Evolutionary conservation across 2,797 vertebrate species (phyloP).

Genomic region (Mus minutoides): DNA sequence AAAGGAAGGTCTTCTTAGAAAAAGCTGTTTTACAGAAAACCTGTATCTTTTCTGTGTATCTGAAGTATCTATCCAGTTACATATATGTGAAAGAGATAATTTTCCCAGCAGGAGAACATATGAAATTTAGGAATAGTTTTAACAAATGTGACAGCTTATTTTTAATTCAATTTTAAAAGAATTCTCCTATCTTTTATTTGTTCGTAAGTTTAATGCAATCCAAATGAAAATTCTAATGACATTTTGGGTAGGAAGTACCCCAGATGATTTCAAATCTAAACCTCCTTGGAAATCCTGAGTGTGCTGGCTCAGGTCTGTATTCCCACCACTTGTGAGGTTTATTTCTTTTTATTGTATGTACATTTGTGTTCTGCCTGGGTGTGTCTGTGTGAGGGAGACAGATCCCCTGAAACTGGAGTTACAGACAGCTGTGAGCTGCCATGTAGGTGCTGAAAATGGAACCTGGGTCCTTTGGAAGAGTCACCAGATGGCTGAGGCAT

Average conservation of each 20-base stretch:
- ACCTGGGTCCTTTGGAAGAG: background rate
- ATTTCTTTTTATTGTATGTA: background rate
- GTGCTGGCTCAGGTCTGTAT: background rate
- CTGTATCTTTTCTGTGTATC: background rate
- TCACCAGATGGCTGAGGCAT: too few species aligned
- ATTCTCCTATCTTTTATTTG: slow-evolving; percentile 12
- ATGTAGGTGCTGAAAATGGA: background rate
- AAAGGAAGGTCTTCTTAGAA: slow-evolving; percentile 57
- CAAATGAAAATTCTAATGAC: slow-evolving; percentile 41
- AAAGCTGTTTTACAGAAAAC: slow-evolving; percentile 20
- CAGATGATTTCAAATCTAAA: slow-evolving; percentile 55
- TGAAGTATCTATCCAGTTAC: background rate
- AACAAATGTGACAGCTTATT: background rate
- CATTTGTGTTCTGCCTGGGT: background rate
- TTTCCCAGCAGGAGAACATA: background rate
- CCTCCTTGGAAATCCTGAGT: background rate
- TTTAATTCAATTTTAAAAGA: background rate
- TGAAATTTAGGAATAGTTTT: slow-evolving; percentile 15
- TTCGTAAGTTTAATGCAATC: slow-evolving; percentile 37
- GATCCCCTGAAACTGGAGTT: background rate
- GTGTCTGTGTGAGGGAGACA: background rate
- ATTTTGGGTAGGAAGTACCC: background rate
- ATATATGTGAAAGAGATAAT: background rate
- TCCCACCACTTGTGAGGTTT: background rate
- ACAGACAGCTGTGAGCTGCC: background rate